phyloP scores from a whole-genome alignment of 35 echinoderm and acorn worm genomes.

The Ptychodera flava region DNA sequence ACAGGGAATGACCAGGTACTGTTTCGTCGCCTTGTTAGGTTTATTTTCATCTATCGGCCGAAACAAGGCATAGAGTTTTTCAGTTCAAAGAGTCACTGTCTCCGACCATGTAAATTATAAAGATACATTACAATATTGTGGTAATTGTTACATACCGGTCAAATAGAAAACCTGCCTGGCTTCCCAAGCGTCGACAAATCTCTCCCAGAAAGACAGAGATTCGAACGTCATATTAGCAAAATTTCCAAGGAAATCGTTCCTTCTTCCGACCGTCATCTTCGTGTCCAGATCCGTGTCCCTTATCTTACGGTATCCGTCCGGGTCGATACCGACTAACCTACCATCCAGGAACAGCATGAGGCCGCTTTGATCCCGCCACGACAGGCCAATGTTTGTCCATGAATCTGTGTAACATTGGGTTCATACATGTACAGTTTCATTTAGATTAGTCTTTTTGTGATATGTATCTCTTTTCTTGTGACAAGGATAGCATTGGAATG shows the following conservation, averaged over 20 bases:
- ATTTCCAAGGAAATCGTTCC: slow-evolving; percentile 78
- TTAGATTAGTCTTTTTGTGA: neutral
- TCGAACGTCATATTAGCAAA: slow-evolving; percentile 48
- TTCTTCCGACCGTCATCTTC: slow-evolving; percentile 47
- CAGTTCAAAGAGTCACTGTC: no score
- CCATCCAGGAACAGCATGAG: slow-evolving; percentile 67
- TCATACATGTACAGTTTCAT: neutral
- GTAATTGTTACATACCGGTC: no score
- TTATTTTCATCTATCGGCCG: no score
- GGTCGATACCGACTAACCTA: slow-evolving; percentile 22
- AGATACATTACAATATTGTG: no score
- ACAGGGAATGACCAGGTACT: no score
- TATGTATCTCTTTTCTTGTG: no score
- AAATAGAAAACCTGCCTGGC: slow-evolving; percentile 54
- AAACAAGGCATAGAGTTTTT: no score
- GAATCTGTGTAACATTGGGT: neutral
- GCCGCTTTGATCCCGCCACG: slow-evolving; percentile 33
- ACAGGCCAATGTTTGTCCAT: slow-evolving; percentile 54
- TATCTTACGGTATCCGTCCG: slow-evolving; percentile 31
- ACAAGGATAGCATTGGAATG: no score
- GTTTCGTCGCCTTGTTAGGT: no score
- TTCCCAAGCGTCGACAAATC: slow-evolving; percentile 55
- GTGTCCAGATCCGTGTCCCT: slow-evolving; percentile 52
- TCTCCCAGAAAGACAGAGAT: slow-evolving; percentile 51
- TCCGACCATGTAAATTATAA: no score